Evolutionary conservation across 1,140 invertebrate species (phyloP).

Genomic region (Chionoecetes opilio): DNA sequence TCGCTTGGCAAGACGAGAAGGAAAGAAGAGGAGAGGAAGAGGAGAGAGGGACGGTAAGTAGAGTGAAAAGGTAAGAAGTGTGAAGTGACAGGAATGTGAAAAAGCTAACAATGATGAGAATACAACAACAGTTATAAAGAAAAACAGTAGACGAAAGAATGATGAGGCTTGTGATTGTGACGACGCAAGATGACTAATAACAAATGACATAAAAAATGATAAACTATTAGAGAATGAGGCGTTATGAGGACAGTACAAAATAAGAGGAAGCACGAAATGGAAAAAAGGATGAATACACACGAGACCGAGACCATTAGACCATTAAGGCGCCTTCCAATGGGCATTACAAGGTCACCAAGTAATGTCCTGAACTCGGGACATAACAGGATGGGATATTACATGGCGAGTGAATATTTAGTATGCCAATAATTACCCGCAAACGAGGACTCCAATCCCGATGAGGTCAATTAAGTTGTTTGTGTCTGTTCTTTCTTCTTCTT

Average conservation of each 20-base stretch:
- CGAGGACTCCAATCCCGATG: slow-evolving; percentile 2
- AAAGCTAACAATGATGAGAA: no score
- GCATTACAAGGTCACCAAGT: background rate
- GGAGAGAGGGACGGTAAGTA: no score
- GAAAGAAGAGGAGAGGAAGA: no score
- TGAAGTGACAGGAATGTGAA: no score
- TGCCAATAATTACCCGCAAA: background rate
- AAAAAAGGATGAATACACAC: background rate
- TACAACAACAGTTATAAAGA: no score
- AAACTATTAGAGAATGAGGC: background rate
- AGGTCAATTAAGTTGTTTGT: background rate
- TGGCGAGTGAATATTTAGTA: background rate
- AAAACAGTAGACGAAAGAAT: no score
- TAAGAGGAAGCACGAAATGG: background rate
- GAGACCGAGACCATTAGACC: background rate
- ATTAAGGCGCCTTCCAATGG: background rate
- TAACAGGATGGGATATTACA: slow-evolving; percentile 20
- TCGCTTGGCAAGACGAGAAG: background rate
- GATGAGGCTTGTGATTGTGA: no score
- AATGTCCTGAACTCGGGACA: background rate
- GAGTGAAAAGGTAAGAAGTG: no score
- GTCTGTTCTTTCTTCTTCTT: background rate
- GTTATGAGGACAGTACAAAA: background rate
- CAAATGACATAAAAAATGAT: no score
- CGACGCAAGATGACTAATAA: no score